Conservation (phyloP, 2,113 vertebrate species). For the Entomyzon cyanotis region DNA sequence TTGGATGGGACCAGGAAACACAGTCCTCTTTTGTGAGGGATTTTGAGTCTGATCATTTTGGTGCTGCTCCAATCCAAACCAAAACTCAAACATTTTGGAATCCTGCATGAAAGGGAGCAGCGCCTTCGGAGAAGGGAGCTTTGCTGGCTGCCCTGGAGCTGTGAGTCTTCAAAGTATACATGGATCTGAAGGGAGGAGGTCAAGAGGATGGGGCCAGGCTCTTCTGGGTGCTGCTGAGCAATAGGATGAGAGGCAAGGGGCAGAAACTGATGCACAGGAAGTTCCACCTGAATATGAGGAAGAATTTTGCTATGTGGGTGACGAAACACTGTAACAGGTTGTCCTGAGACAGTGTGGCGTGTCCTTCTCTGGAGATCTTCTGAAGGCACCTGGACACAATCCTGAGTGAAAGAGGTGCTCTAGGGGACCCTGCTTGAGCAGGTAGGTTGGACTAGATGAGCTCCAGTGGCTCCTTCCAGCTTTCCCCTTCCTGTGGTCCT, state of each 20-base stretch:
- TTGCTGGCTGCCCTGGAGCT: background rate
- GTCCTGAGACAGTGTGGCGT: background rate
- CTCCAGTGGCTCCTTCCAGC: background rate
- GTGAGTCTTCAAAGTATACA: background rate
- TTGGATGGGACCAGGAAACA: background rate
- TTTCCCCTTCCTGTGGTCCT: background rate
- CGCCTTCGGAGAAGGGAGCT: background rate
- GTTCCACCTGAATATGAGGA: background rate
- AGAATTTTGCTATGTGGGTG: background rate
- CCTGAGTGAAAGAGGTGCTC: background rate
- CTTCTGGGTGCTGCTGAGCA: background rate
- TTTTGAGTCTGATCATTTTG: background rate
- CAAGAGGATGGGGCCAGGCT: background rate
- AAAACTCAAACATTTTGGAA: background rate
- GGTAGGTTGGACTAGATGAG: background rate
- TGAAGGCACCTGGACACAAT: background rate
- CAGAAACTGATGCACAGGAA: background rate
- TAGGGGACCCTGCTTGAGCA: background rate
- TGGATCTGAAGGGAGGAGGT: background rate
- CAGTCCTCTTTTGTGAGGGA: background rate
- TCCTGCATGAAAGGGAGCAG: background rate
- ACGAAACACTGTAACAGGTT: accelerated
- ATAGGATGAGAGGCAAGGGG: background rate
- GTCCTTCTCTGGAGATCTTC: background rate
- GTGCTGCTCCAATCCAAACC: background rate